Evolutionary conservation across 2,113 vertebrate species (phyloP), one percentile per base, ranked within the genome.

Genomic region (Megaceryle maxima): DNA sequence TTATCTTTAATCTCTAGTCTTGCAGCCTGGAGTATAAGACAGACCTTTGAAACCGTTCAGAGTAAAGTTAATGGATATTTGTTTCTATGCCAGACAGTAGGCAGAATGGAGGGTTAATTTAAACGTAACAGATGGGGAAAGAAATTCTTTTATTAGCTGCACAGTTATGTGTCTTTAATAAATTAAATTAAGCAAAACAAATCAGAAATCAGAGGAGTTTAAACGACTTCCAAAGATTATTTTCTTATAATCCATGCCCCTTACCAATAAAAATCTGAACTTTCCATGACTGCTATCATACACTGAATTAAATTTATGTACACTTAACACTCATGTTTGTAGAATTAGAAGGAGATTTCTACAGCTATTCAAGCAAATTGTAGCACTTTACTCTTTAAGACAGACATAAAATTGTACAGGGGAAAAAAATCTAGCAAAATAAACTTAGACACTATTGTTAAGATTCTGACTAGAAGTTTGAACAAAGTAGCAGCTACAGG

Each of bases 401-500:
- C 3, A 31, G 37, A 55, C 50, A 80, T n/a, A 66, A 28, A 84
- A 21, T 74, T 88, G 25, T 9, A 10, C 4, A 39, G 6, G 5
- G 37, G 51, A 28, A 35, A 53, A 26, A 44, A 74, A 64, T 44
- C n/a, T 48, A 96, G 37, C 57, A 88, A 93, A 95, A 62, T 37
- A 88, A 37, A 75, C 18, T 39, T 70, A 91, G 68, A 43, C 11
- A 29, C 8, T 60, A 73, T 35, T 46, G 39, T 35, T 95, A 94
- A 91, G 63, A 93, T 95, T 88, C 87, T 73, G 95, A 94, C 87
- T 97, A 95, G 96, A 98, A 62, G 41, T 83, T 95, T 75, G 87
- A 92, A 96, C 89, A 97, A 97, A 88, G 94, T 37, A 97, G 77
- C 95, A 97, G 78, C 95, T 96, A 96, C 74, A 97, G 87, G 96